Evolutionary conservation across 2,797 vertebrate genomes (phyloP), one percentile per base, ranked within the genome.

Genomic region (Myotis pilosus): DNA sequence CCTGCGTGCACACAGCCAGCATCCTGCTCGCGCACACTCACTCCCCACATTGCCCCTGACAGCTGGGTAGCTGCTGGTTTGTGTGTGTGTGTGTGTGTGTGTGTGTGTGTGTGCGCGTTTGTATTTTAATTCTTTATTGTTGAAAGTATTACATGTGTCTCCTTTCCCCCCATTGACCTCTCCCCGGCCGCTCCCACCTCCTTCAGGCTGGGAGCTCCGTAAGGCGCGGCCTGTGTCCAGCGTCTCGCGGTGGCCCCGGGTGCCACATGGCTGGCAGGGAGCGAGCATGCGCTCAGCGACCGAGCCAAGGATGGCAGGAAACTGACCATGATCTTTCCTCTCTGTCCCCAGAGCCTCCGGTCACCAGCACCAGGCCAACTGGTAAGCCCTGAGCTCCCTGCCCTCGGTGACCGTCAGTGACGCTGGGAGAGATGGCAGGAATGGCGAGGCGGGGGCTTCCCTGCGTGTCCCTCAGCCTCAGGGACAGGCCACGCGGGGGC

Each of bases 341-440:
- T 94, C 36, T 83, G 30, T 80, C 68, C 30, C 13, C 84, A 96
- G 89, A 3, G 47, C 4, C 57, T n/a, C 1, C 1, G 53, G 0
- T 5, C 17, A 13, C 0, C 0, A 0, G 0, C 79, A 64, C 19
- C 12, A 2, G 0, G 4, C 57, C 84, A 17, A 6, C 49, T 7
- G 2, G 87, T 96, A 93, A 95, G 87, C 95, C 23, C 75, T 38
- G 30, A 53, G 41, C 49, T 44, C 72, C 68, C 8, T 72, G 8
- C 30, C 44, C 47, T 82, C 33, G 0, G 4, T 15, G 80, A 44
- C 17, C 1, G 8, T 44, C 41, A 44, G 41, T 9, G 76, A 4
- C 28, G 5, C 81, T 10, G 23, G 38, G 36, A 8, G 25, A 36
- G 20, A 11, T 1, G 9, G 38, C 3, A 8, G 55, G 72, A 28